Conservation (phyloP, 2,888 invertebrate species). For the Netelia fuscicornis region DNA sequence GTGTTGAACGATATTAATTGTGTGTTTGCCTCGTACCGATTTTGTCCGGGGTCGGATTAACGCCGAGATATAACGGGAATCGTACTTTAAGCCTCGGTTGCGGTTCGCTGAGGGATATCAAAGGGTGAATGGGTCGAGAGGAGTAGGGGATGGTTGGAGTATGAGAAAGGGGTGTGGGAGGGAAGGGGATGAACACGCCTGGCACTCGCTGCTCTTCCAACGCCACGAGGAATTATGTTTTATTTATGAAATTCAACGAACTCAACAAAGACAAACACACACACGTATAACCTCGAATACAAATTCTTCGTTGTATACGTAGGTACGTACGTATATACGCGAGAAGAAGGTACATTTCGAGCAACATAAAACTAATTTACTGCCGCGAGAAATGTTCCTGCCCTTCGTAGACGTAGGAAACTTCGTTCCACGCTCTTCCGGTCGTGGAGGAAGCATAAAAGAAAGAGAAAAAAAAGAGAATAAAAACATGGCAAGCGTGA, state of each 20-base stretch:
- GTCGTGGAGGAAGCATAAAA: neutral
- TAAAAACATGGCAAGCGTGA: neutral
- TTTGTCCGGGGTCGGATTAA: constrained; percentile 7
- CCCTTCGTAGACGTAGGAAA: neutral
- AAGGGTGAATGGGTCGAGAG: constrained; percentile 12
- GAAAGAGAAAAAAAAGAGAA: neutral
- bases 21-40: constrained; percentile 1
- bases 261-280: neutral
- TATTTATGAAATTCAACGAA: constrained; percentile 27
- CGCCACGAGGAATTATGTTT: constrained; percentile 21
- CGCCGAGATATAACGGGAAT: constrained; percentile 16
- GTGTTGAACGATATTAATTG: constrained; percentile 44
- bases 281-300: constrained; percentile 1
- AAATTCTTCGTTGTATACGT: neutral
- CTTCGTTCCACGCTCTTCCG: neutral
- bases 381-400: neutral
- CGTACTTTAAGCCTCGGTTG: constrained; percentile 17
- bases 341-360: neutral
- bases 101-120: neutral
- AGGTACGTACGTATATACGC: neutral
- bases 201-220: constrained; percentile 10
- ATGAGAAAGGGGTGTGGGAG: neutral
- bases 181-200: constrained; percentile 2
- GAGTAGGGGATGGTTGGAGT: neutral
- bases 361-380: constrained; percentile 8